Evolutionary conservation across 2,113 vertebrate species (phyloP).

Genomic region (Candoia aspera): DNA sequence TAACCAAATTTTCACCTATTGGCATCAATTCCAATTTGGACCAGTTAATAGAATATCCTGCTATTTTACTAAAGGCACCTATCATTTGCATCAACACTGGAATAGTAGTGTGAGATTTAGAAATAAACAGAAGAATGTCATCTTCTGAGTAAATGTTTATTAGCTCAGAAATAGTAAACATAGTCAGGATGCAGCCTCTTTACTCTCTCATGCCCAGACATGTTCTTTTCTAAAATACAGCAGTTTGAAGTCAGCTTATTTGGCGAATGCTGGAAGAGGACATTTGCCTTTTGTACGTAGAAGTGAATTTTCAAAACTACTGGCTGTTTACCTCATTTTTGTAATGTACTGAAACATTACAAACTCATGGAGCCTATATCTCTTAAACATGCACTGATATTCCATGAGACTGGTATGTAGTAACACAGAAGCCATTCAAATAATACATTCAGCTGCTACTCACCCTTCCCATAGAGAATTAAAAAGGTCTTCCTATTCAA

Average conservation of each 20-base stretch:
- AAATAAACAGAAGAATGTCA: too few species aligned
- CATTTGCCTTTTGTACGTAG: accelerated
- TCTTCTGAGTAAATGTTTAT: not conserved
- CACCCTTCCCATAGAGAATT: not conserved
- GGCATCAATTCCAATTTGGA: too few species aligned
- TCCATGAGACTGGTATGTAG: not conserved
- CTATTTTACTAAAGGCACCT: too few species aligned
- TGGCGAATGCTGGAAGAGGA: not conserved
- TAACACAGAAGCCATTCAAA: not conserved
- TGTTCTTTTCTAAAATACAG: not conserved
- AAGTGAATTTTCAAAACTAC: not conserved
- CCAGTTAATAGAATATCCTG: too few species aligned
- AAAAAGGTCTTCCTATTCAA: not conserved
- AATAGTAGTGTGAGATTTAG: too few species aligned
- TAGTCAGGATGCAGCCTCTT: not conserved
- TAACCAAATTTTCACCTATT: too few species aligned
- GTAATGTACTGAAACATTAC: not conserved
- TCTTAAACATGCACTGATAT: not conserved
- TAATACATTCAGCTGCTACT: not conserved
- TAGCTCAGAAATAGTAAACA: not conserved
- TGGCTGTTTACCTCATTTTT: not conserved
- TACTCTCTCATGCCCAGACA: constrained; percentile 46
- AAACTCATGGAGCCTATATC: not conserved
- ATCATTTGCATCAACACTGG: too few species aligned
- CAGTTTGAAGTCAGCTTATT: constrained; percentile 19